Evolutionary conservation across 2,797 vertebrate species (phyloP).

Genomic region (Gouania willdenowi): DNA sequence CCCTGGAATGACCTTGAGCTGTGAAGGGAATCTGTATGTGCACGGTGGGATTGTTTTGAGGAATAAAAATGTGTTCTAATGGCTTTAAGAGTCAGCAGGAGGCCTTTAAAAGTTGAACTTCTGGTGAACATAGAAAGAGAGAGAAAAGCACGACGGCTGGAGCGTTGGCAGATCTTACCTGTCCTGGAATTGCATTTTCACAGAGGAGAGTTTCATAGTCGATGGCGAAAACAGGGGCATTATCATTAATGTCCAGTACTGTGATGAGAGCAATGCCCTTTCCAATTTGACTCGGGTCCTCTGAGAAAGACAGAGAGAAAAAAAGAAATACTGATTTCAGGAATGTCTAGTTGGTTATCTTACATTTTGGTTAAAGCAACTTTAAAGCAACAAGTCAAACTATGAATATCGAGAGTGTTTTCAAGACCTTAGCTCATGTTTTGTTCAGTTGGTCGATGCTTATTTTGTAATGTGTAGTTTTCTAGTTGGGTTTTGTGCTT

Average conservation of each 20-base stretch:
- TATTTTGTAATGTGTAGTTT: no score
- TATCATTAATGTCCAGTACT: slow-evolving; percentile 93
- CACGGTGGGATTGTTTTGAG: slow-evolving; percentile 31
- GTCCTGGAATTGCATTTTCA: slow-evolving; percentile 85
- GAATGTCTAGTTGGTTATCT: no score
- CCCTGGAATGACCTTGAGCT: slow-evolving; percentile 37
- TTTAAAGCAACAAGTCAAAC: slow-evolving; percentile 26
- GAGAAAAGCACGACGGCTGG: slow-evolving; percentile 3
- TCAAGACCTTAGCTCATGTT: no score
- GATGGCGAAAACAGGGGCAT: slow-evolving; percentile 91
- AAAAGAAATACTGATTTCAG: neutral
- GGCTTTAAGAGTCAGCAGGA: slow-evolving; percentile 41
- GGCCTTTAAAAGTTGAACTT: slow-evolving; percentile 42
- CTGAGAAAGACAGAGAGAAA: slow-evolving; percentile 61
- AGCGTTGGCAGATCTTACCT: slow-evolving; percentile 73
- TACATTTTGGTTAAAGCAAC: no score
- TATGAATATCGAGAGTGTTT: slow-evolving; percentile 58
- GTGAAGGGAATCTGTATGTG: slow-evolving; percentile 14
- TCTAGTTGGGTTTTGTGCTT: no score
- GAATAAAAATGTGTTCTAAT: slow-evolving; percentile 42
- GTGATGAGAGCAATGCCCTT: slow-evolving; percentile 85
- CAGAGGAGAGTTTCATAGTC: slow-evolving; percentile 92
- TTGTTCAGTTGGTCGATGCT: no score
- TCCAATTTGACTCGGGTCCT: slow-evolving; percentile 89
- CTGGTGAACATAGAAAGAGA: slow-evolving; percentile 1